Evolutionary conservation across 1,140 invertebrate species (phyloP).

Genomic region (Oscheius sp.): DNA sequence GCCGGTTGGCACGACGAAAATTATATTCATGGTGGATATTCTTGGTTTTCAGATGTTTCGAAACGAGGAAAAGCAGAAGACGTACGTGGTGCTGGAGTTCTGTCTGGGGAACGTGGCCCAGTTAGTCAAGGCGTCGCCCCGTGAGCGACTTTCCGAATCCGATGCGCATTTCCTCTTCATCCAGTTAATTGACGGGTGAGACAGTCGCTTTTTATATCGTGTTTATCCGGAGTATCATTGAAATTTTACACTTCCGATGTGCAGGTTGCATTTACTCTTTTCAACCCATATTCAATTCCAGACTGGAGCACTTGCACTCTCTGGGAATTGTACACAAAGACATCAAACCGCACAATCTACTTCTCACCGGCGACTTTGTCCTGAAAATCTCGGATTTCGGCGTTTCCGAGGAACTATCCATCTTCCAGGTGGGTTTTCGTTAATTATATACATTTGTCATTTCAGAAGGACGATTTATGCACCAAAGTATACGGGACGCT

Average conservation of each 20-base stretch:
- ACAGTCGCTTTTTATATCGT: not conserved
- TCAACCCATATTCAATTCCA: constrained; percentile 69
- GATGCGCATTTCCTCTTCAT: constrained; percentile 79
- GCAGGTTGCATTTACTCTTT: not conserved
- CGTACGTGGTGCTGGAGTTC: constrained; percentile 75
- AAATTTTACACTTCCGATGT: too few relatives aligned
- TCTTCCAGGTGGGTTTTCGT: constrained; percentile 23
- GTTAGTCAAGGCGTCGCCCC: constrained; percentile 82
- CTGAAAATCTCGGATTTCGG: constrained; percentile 98
- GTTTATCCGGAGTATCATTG: not conserved
- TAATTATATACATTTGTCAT: not conserved
- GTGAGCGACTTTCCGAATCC: constrained; percentile 88
- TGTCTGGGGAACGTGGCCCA: constrained; percentile 74
- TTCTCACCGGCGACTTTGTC: constrained; percentile 82
- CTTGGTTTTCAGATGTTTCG: constrained; percentile 68
- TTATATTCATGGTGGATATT: not conserved
- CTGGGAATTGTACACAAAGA: constrained; percentile 93
- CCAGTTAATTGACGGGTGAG: constrained; percentile 1
- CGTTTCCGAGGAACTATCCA: constrained; percentile 77
- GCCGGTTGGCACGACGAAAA: not conserved
- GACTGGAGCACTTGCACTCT: constrained; percentile 91
- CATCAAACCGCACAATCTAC: constrained; percentile 95
- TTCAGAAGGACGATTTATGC: constrained; percentile 7
- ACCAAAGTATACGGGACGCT: constrained; percentile 77
- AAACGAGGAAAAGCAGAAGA: constrained; percentile 93